Base-by-base conservation (phyloP, 2,797 vertebrate genomes). In the Hybognathus amarus region DNA sequence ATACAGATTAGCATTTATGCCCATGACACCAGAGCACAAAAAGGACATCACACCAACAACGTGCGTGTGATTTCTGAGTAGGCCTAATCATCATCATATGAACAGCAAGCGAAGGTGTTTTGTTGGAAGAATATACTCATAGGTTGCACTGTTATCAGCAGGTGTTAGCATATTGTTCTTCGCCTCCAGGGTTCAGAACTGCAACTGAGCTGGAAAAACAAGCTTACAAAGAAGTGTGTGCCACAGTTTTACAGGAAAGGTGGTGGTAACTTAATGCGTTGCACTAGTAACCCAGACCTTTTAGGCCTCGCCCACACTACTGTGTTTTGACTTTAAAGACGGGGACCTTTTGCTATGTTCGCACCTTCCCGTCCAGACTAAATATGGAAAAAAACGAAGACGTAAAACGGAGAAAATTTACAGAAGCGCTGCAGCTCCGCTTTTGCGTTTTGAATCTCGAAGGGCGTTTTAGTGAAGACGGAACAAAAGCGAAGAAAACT, bases 231-330 rank as follows among this genome's bases (percentile, higher is more conserved):
- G 36, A 50, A 20, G n/a, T 67, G 47, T 52, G 47, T 71, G 75
- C 17, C 73, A 40, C 36, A 6, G 36, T 59, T 27, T 45, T 76
- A 11, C 54, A 18, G 15, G 15, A 33, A 36, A 22, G 12, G 9
- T 54, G 11, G 30, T 18, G 12, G 12, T 50, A 50, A 15, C 36
- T 47, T 59, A 71, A 47, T 24, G 8, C 50, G 64, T 45, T 47
- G 56, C 22, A 42, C 69, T 74, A 73, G 22, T 64, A 74, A 82
- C 71, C 47, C 45, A 38, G 15, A 64, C 45, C 27, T 7, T 61
- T 30, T 30, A n/a, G n/a, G n/a, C n/a, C n/a, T n/a, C n/a, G n/a
- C n/a, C n/a, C n/a, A n/a, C n/a, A n/a, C n/a, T n/a, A n/a, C n/a
- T n/a, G n/a, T n/a, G n/a, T n/a, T n/a, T n/a, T n/a, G n/a, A n/a